Conservation (phyloP, 2,113 vertebrate species). For the Cynopterus brachyotis region DNA sequence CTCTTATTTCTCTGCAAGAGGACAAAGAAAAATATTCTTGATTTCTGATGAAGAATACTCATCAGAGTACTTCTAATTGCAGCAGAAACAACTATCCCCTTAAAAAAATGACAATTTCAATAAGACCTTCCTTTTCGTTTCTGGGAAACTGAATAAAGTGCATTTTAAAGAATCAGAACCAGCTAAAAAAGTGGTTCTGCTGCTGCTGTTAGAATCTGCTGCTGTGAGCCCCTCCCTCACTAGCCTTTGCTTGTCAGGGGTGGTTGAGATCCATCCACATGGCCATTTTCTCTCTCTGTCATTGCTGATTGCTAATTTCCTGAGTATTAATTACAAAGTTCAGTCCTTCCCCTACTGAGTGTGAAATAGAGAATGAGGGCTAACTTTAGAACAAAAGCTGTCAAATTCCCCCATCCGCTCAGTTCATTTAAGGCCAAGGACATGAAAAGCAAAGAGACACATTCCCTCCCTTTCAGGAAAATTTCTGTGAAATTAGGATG, state of each 20-base stretch:
- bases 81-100: neutral
- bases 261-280: neutral
- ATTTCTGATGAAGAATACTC: neutral
- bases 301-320: conserved; percentile 62
- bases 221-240: neutral
- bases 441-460: conserved; percentile 14
- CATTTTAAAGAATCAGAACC: neutral
- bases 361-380: conserved; percentile 65
- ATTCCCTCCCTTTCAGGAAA: conserved; percentile 47
- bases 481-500: conserved; percentile 60
- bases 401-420: conserved; percentile 36
- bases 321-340: conserved; percentile 72
- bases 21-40: neutral
- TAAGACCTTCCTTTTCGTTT: neutral
- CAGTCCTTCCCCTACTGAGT: conserved; percentile 27
- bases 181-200: neutral
- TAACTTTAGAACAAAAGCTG: conserved; percentile 69
- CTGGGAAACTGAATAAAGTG: neutral
- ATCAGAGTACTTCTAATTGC: neutral
- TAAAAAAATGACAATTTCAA: neutral
- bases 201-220: neutral
- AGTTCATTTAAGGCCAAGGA: conserved; percentile 46
- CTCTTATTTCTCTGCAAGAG: neutral
- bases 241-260: neutral
- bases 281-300: neutral